Base-by-base conservation (phyloP, 2,888 invertebrate genomes). In the Argyra leucocephala region DNA sequence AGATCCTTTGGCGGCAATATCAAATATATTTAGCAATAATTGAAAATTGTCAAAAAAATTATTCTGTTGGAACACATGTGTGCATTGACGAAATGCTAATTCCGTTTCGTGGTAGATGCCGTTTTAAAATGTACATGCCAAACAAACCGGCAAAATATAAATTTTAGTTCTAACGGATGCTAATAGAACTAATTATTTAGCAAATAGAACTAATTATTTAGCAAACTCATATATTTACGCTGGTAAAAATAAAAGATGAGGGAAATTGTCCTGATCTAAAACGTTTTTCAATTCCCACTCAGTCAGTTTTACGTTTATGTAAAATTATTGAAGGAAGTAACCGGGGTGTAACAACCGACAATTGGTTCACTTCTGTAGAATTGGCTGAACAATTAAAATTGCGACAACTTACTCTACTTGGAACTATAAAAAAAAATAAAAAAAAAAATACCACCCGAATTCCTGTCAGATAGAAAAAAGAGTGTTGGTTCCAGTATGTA, bases 241-340 rank as follows among this genome's bases (percentile, higher is more conserved):
- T 65, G 68, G 70, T 24, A 69, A 69, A 67, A 65, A 69, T 66
- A 67, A n/a, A 68, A 22, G 69, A 70, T 58, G 68, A 31, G 10
- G 31, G n/a, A n/a, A n/a, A n/a, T n/a, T n/a, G n/a, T n/a, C n/a
- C n/a, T n/a, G n/a, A n/a, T n/a, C n/a, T n/a, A 65, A 65, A 61
- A 63, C 22, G 48, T 57, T 24, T 64, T 48, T 22, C 65, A 65
- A 57, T 66, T 61, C 68, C 70, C 65, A 62, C 69, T 26, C 67
- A 68, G 36, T 66, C 66, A 24, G 68, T 70, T 57, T 62, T 69
- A 58, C 59, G 67, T 58, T 67, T 70, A 65, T 66, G 62, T 59
- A 68, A 67, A 67, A 57, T 66, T 26, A 60, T 69, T 62, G 70
- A 70, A 68, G 62, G 62, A 31, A 63, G 63, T 64, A 69, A 66